These are phyloP conservation scores for Acleris literana DNA, from an alignment of 2,888 invertebrate genomes.

Conservation along the genomic window DNA sequence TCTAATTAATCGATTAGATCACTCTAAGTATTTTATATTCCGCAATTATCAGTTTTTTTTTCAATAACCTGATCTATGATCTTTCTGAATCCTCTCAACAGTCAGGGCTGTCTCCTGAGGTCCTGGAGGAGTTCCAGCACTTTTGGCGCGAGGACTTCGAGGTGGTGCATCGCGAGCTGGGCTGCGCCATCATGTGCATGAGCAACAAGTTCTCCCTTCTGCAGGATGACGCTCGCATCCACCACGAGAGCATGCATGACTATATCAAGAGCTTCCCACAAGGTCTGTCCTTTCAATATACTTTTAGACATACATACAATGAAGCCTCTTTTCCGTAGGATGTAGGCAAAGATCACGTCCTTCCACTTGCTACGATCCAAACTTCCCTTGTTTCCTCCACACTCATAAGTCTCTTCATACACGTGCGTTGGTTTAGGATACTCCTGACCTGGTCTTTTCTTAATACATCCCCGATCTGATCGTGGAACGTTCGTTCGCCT, in stretches of 20 bases:
- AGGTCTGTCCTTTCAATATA: constrained; percentile 47
- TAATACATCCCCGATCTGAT: too few species aligned
- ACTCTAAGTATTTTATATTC: too few species aligned
- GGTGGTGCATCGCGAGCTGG: constrained; percentile 75
- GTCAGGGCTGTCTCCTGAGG: constrained; percentile 69
- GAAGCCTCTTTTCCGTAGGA: too few species aligned
- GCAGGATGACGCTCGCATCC: constrained; percentile 72
- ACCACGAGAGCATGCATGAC: constrained; percentile 75
- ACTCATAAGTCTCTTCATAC: too few species aligned
- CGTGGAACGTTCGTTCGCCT: too few species aligned
- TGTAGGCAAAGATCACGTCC: too few species aligned
- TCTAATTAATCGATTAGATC: too few species aligned
- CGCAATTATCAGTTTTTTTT: neutral
- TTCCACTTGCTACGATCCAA: too few species aligned
- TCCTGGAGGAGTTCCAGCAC: constrained; percentile 74
- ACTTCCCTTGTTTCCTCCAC: too few species aligned
- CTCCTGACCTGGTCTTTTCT: too few species aligned
- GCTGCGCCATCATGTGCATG: constrained; percentile 79
- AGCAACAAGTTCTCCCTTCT: constrained; percentile 74
- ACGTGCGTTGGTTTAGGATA: too few species aligned
- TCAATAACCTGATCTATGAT: neutral
- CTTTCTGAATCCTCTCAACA: constrained; percentile 36
- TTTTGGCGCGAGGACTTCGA: constrained; percentile 78
- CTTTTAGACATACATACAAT: too few species aligned
- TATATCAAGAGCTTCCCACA: constrained; percentile 72